Evolutionary conservation across 2,888 invertebrate species (phyloP).

Genomic region (Drosophila gaucha): DNA sequence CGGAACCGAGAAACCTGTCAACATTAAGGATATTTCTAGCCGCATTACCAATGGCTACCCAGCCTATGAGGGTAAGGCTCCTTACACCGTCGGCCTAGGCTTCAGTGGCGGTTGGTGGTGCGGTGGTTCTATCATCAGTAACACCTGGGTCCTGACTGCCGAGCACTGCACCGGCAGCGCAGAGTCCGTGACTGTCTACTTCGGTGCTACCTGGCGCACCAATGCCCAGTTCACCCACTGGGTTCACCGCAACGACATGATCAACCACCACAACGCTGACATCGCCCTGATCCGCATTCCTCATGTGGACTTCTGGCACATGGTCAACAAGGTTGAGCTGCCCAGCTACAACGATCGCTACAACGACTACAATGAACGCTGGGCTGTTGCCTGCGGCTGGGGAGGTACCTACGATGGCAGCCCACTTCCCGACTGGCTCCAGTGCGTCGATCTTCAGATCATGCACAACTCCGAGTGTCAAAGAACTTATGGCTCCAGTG

Average conservation of each 20-base stretch:
- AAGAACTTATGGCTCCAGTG: conserved; percentile 25
- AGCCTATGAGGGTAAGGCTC: conserved; percentile 64
- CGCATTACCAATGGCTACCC: conserved; percentile 70
- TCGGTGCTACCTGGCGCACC: conserved; percentile 66
- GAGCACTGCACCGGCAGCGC: conserved; percentile 72
- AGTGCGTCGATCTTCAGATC: conserved; percentile 80
- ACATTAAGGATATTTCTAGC: conserved; percentile 26
- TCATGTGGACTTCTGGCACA: conserved; percentile 54
- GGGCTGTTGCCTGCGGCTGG: conserved; percentile 74
- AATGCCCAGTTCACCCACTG: conserved; percentile 60
- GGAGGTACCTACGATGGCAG: conserved; percentile 67
- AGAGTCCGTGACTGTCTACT: conserved; percentile 58
- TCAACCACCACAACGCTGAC: conserved; percentile 51
- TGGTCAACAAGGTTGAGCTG: conserved; percentile 52
- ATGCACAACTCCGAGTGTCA: conserved; percentile 78
- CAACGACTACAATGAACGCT: conserved; percentile 42
- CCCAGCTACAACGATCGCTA: conserved; percentile 52
- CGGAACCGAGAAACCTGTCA: conserved; percentile 7
- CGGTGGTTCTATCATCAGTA: conserved; percentile 75
- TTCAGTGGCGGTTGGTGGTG: conserved; percentile 69
- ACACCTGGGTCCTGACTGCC: conserved; percentile 76
- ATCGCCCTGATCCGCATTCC: conserved; percentile 66
- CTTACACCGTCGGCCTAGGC: conserved; percentile 75
- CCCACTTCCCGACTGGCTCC: conserved; percentile 69
- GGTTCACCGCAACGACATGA: conserved; percentile 54